Conservation (phyloP, 2,888 invertebrate genomes). For the Rhodophaea formosa region DNA sequence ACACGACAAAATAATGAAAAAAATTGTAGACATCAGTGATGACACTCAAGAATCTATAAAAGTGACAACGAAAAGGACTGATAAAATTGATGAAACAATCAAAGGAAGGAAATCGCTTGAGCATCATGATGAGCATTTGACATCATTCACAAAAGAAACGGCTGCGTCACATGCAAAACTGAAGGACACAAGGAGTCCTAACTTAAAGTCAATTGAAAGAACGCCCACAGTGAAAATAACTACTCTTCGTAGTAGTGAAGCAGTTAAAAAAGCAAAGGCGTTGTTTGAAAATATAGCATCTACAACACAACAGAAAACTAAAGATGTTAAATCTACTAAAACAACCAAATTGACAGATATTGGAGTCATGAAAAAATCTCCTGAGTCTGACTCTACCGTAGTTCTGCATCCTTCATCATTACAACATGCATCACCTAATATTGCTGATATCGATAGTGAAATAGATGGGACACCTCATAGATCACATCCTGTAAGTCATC, state of each 20-base stretch:
- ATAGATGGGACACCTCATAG: conserved; percentile 34
- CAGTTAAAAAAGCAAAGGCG: conserved; percentile 86
- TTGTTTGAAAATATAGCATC: conserved; percentile 85
- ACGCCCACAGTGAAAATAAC: conserved; percentile 60
- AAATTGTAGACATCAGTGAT: conserved; percentile 52
- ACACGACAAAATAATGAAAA: conserved; percentile 69
- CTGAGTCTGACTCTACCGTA: conserved; percentile 49
- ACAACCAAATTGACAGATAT: conserved; percentile 75
- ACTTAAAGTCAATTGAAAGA: conserved; percentile 46
- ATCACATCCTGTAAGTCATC: conserved; percentile 33
- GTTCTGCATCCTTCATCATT: conserved; percentile 44
- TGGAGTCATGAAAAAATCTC: conserved; percentile 63
- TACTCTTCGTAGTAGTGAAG: conserved; percentile 80
- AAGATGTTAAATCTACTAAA: conserved; percentile 44
- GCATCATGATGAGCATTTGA: conserved; percentile 35
- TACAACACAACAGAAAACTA: conserved; percentile 49
- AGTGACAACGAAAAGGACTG: conserved; percentile 27
- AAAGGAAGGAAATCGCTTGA: conserved; percentile 30
- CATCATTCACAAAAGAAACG: conserved; percentile 46
- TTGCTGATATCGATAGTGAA: conserved; percentile 45
- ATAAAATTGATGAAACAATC: conserved; percentile 28
- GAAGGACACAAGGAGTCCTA: conserved; percentile 44
- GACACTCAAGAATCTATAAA: conserved; percentile 24
- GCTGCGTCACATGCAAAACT: conserved; percentile 48
- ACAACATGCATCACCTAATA: conserved; percentile 44